Evolutionary conservation across 64 coral and sea anemone species (phyloP).

Genomic region (Stichodactyla helianthus): DNA sequence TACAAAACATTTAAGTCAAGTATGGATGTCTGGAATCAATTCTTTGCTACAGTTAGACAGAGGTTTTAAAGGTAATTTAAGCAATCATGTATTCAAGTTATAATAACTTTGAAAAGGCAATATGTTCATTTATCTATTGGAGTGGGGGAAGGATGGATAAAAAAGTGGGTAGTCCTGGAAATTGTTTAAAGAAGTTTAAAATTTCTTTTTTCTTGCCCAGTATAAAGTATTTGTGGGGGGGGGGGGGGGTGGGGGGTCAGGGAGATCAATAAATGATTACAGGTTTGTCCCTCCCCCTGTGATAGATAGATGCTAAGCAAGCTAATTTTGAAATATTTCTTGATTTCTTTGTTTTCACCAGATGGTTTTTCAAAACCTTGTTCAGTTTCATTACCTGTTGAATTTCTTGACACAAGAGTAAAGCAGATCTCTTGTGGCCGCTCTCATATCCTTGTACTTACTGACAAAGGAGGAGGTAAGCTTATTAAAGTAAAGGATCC

Average conservation of each 20-base stretch:
- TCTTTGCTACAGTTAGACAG: neutral
- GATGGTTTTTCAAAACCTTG: neutral
- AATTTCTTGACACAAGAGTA: neutral
- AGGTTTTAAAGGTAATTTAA: neutral
- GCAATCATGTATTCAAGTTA: neutral
- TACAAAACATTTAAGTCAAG: neutral
- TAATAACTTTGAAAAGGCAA: no score
- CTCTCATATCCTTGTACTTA: slow-evolving; percentile 50
- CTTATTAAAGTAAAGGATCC: neutral
- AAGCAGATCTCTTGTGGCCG: slow-evolving; percentile 76
- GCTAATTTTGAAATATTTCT: neutral
- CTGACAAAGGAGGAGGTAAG: slow-evolving; percentile 57
- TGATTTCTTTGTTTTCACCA: neutral
- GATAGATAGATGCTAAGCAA: no score
- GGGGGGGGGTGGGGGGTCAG: no score
- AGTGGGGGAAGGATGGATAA: no score
- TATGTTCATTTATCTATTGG: no score
- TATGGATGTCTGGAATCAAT: slow-evolving; percentile 48
- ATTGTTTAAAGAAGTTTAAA: no score
- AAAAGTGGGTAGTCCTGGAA: no score
- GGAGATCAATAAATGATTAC: no score
- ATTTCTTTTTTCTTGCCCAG: no score
- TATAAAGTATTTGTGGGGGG: no score
- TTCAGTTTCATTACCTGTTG: slow-evolving; percentile 4
- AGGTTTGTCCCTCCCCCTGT: no score